These are phyloP conservation scores for Melanotaenia trifasciata DNA, from an alignment of 2,797 vertebrate species.

Conservation along the genomic window DNA sequence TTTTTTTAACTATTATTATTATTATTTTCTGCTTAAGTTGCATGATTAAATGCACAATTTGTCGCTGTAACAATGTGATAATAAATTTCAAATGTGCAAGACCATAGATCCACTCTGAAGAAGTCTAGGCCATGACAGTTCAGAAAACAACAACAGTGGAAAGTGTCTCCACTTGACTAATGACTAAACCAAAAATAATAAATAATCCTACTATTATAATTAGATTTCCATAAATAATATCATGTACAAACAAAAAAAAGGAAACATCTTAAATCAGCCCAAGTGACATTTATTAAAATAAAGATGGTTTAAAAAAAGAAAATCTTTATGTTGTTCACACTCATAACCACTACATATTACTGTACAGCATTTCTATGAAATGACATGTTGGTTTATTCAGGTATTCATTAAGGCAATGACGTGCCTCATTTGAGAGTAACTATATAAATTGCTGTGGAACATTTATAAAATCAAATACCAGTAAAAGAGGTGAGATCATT, in stretches of 20 bases:
- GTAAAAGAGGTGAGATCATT: conserved; percentile 26
- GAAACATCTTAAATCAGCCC: background rate
- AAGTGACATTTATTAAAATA: background rate
- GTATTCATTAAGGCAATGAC: conserved; percentile 23
- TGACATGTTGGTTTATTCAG: conserved; percentile 29
- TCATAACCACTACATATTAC: background rate
- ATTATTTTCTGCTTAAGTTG: background rate
- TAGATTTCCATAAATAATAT: conserved; percentile 19
- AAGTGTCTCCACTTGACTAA: conserved; percentile 29
- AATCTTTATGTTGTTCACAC: background rate
- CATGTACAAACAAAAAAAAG: background rate
- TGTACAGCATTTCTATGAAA: background rate
- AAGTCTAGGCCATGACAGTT: background rate
- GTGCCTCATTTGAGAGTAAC: conserved; percentile 29
- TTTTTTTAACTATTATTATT: background rate
- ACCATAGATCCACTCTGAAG: background rate
- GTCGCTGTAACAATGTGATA: background rate
- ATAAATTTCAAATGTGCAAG: background rate
- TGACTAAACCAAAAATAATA: conserved; percentile 41
- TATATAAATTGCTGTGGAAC: conserved; percentile 28
- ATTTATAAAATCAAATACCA: conserved; percentile 33
- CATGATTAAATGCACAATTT: background rate
- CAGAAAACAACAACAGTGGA: conserved; percentile 12
- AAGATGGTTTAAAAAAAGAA: background rate
- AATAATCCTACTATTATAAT: conserved; percentile 47